These are phyloP conservation scores for Nannoperca australis DNA, from an alignment of 2,797 vertebrate species.

Conservation along the genomic window DNA sequence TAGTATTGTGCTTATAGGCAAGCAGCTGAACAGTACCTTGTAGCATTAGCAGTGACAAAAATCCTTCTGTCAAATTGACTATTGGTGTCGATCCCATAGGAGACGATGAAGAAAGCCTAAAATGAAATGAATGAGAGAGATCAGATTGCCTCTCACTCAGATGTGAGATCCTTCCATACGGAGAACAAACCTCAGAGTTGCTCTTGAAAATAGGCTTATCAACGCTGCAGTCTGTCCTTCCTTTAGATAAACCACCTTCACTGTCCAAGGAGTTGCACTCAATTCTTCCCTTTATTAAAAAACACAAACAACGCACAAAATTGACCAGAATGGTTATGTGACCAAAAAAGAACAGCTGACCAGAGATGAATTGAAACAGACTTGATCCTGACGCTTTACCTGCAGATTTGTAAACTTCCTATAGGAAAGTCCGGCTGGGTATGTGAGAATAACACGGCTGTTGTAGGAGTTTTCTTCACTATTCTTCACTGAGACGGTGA, in stretches of 20 bases:
- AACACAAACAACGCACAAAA: background rate
- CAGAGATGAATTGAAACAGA: background rate
- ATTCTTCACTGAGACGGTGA: slow-evolving; percentile 84
- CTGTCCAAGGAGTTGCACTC: slow-evolving; percentile 78
- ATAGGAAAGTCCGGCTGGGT: slow-evolving; percentile 86
- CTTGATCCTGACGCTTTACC: slow-evolving; percentile 68
- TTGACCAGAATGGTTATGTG: background rate
- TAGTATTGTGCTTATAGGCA: background rate
- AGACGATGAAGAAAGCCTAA: slow-evolving; percentile 83
- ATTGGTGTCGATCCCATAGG: slow-evolving; percentile 81
- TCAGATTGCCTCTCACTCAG: background rate
- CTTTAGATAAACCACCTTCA: slow-evolving; percentile 22
- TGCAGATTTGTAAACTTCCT: slow-evolving; percentile 74
- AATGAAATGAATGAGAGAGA: slow-evolving; percentile 13
- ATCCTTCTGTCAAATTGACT: slow-evolving; percentile 76
- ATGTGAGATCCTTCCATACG: background rate
- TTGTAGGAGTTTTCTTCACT: slow-evolving; percentile 88
- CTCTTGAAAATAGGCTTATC: slow-evolving; percentile 83
- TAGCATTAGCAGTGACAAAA: slow-evolving; percentile 81
- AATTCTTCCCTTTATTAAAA: slow-evolving; percentile 68
- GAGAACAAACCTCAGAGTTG: slow-evolving; percentile 72
- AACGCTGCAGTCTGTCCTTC: slow-evolving; percentile 75
- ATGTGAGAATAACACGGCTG: slow-evolving; percentile 79
- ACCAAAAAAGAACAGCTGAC: background rate
- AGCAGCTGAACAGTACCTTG: slow-evolving; percentile 79